Evolutionary conservation across 2,888 invertebrate species (phyloP), one percentile per base, ranked within the genome.

Genomic region (Allolobophora icterica): DNA sequence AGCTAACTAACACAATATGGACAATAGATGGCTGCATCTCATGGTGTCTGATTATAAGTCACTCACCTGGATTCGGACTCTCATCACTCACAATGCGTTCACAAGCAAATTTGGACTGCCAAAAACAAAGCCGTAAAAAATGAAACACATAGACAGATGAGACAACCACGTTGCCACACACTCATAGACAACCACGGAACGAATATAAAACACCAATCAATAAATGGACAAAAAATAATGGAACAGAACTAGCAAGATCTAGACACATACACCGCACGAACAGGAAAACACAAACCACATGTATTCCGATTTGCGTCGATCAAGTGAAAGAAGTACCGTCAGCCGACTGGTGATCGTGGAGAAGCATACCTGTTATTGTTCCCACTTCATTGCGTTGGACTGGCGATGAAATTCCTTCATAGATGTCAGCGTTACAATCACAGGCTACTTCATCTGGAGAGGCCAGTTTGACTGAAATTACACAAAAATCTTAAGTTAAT

Each of bases 391-490:
- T 34, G 34, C 24, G 87, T 21, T 34, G 1, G 38, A 87, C 87
- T 11, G 19, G 87, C 38, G 87, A 87, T 35, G 87, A 87, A 15
- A 87, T 87, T 87, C 21, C 71, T 71, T 71, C 71, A 71, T n/a
- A 71, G 71, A 71, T 87, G 35, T 87, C 87, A 34, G 35, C 87
- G 8, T 87, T 87, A 87, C 34, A 13, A 38, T 87, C 87, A 87
- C 34, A 35, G 87, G 34, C 38, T 38, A 87, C 35, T 87, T 87
- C 87, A 87, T 87, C 38, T 30, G 87, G 87, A 87, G 87, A 34
- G 87, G 87, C 87, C 87, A 87, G 87, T 87, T 87, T 87, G 87
- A 87, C 87, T 87, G 38, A 34, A 87, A 38, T 34, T 38, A 87
- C 87, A 87, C n/a, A 21, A 87, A 34, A 87, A 8, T 87, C 87